Evolutionary conservation across 2,113 vertebrate species (phyloP).

Genomic region (Rhadina sibilatrix): DNA sequence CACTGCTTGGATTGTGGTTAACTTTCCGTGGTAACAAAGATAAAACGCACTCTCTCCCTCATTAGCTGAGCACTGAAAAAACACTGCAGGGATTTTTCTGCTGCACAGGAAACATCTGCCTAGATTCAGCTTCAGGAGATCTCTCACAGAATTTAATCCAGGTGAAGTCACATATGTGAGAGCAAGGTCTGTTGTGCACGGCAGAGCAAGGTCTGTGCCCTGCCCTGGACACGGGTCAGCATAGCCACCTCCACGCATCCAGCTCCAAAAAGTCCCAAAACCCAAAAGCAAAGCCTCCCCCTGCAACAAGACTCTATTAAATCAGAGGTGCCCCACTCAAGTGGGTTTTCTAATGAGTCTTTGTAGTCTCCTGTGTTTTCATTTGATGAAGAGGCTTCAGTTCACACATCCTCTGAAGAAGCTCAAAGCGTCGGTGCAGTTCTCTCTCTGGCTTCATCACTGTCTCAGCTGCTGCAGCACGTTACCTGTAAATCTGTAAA

Average conservation of each 20-base stretch:
- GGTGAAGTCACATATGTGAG: background rate
- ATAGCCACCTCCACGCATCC: background rate
- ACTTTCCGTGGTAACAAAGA: constrained; percentile 57
- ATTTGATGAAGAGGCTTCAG: background rate
- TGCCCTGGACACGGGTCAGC: background rate
- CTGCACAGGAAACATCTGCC: constrained; percentile 30
- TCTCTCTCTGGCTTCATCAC: background rate
- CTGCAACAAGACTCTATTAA: background rate
- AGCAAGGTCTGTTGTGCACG: background rate
- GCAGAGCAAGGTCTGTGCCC: background rate
- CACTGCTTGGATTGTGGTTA: constrained; percentile 48
- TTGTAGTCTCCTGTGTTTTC: background rate
- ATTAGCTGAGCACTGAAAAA: constrained; percentile 62
- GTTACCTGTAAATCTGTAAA: background rate
- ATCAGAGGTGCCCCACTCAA: rapidly evolving
- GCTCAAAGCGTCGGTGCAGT: background rate
- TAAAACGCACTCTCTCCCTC: constrained; percentile 53
- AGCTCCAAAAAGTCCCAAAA: background rate
- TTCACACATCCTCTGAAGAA: background rate
- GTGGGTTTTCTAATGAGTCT: background rate
- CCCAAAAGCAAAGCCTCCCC: background rate
- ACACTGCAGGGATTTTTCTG: constrained; percentile 34
- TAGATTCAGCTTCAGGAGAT: constrained; percentile 16
- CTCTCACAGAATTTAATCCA: background rate
- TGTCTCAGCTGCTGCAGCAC: background rate